These are phyloP conservation scores for Drosophila ironensis DNA, from an alignment of 1,140 invertebrate species.

Conservation along the genomic window DNA sequence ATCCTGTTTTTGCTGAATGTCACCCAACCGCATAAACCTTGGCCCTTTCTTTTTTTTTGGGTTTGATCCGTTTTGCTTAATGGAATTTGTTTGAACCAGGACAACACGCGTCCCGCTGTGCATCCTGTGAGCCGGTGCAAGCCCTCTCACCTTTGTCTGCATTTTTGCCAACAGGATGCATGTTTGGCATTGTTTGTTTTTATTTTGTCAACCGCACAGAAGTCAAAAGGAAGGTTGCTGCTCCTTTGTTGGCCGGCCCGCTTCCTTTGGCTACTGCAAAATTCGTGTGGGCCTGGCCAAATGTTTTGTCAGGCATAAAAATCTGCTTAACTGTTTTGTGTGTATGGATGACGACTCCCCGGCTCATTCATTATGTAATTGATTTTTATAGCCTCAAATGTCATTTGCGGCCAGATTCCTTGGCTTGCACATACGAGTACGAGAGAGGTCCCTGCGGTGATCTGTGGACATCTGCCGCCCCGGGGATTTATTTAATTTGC, in stretches of 20 bases:
- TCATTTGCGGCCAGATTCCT: conserved; percentile 13
- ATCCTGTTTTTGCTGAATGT: conserved; percentile 6
- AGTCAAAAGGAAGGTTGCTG: conserved; percentile 36
- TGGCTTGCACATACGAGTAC: not conserved
- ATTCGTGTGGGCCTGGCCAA: conserved; percentile 10
- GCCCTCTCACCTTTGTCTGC: conserved; percentile 34
- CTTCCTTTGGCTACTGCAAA: conserved; percentile 39
- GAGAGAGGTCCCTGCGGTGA: not conserved
- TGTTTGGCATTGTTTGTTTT: conserved; percentile 29
- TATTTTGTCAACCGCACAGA: conserved; percentile 56
- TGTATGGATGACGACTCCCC: not conserved
- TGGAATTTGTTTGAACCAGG: conserved; percentile 30
- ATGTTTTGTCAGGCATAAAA: conserved; percentile 7
- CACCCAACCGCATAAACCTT: not conserved
- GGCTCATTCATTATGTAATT: conserved; percentile 54
- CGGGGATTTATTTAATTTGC: conserved; percentile 62
- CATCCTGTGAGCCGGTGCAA: conserved; percentile 36
- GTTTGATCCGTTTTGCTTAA: conserved; percentile 22
- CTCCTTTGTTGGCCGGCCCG: conserved; percentile 35
- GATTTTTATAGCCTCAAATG: conserved; percentile 51
- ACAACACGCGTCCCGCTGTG: conserved; percentile 44
- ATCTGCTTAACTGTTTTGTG: conserved; percentile 30
- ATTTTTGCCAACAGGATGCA: conserved; percentile 55
- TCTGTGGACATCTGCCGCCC: conserved; percentile 50
- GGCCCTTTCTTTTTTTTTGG: conserved; percentile 6